Evolutionary conservation across 1,140 invertebrate genomes (phyloP).

Genomic region (Heliconius eleuchia): DNA sequence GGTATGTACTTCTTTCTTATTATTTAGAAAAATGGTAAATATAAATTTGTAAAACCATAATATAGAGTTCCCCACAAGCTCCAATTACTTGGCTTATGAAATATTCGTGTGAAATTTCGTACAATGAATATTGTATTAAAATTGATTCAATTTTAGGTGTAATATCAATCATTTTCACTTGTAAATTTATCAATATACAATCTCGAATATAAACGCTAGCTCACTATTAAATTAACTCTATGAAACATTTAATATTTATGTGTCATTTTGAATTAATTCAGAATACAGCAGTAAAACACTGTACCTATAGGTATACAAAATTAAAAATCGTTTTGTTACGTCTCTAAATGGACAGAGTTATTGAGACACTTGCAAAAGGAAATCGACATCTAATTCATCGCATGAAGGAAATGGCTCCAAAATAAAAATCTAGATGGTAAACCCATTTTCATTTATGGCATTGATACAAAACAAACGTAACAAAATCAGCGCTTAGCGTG

Average conservation of each 20-base stretch:
- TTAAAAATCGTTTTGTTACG: no score
- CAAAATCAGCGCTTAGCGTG: conserved; percentile 67
- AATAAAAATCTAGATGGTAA: conserved; percentile 46
- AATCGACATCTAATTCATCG: conserved; percentile 16
- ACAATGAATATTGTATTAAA: background rate
- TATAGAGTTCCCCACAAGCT: no score
- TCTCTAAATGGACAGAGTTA: background rate
- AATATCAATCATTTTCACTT: background rate
- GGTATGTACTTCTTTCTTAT: no score
- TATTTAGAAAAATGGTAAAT: no score
- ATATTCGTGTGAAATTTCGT: no score
- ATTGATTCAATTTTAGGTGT: background rate
- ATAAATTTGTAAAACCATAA: no score
- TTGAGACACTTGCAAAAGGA: background rate
- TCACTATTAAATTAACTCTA: no score
- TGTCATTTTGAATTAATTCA: no score
- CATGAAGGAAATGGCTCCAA: conserved; percentile 21
- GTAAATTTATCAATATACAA: background rate
- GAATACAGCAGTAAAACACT: no score
- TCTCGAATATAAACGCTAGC: background rate
- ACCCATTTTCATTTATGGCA: conserved; percentile 54
- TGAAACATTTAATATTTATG: no score
- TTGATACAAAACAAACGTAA: conserved; percentile 64
- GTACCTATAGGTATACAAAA: no score
- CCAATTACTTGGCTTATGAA: no score